Evolutionary conservation across 1,140 invertebrate species (phyloP).

Genomic region (Ostrea edulis): DNA sequence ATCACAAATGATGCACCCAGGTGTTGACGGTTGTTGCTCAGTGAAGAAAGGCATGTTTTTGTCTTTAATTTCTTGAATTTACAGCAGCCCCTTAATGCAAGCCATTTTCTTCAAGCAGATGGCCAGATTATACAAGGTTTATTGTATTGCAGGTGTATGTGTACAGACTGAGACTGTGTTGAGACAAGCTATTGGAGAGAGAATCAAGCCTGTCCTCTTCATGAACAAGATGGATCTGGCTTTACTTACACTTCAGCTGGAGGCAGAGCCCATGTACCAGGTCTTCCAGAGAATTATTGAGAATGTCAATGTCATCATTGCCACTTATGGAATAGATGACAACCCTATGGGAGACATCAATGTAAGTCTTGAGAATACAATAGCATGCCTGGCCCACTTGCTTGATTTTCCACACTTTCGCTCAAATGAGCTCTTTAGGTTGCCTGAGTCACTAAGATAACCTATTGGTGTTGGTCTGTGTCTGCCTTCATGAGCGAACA

Average conservation of each 20-base stretch:
- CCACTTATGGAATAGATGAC: slow-evolving; percentile 97
- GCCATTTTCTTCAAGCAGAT: too few species aligned
- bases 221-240: slow-evolving; percentile 99
- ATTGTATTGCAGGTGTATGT: slow-evolving; percentile 91
- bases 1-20: too few species aligned
- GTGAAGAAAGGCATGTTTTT: too few species aligned
- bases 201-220: slow-evolving; percentile 99
- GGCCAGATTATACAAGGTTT: background rate
- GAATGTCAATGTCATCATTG: slow-evolving; percentile 99
- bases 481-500: too few species aligned
- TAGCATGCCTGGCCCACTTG: too few species aligned
- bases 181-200: slow-evolving; percentile 98
- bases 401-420: too few species aligned
- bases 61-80: too few species aligned
- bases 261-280: slow-evolving; percentile 97
- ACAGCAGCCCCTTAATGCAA: too few species aligned
- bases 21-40: too few species aligned
- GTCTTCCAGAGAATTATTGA: slow-evolving; percentile 99
- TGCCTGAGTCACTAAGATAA: background rate
- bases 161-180: slow-evolving; percentile 99
- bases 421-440: too few species aligned
- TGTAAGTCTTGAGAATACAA: slow-evolving; percentile 54
- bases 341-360: slow-evolving; percentile 97
- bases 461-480: too few species aligned
- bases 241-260: slow-evolving; percentile 95